Evolutionary conservation across 2,113 vertebrate genomes (phyloP).

Genomic region (Cyphomyrus discorhynchus): DNA sequence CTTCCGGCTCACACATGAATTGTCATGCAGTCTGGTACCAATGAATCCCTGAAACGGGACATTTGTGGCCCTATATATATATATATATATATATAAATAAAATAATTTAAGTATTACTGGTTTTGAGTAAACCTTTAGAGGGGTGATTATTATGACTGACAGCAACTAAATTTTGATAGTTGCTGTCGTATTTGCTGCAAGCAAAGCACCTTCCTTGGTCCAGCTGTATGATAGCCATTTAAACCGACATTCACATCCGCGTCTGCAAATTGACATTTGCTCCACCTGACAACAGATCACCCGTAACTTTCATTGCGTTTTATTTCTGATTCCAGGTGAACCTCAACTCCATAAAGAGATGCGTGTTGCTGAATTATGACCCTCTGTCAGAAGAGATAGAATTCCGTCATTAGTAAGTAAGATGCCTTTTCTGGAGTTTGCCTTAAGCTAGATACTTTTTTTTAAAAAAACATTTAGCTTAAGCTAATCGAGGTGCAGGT

Average conservation of each 20-base stretch:
- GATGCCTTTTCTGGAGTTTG: neutral
- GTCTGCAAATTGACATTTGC: neutral
- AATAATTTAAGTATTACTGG: too few species aligned
- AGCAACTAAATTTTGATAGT: neutral
- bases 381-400: slow-evolving; percentile 65
- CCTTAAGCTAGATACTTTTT: neutral
- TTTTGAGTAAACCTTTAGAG: neutral
- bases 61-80: neutral
- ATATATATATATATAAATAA: too few species aligned
- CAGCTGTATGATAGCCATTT: neutral
- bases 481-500: slow-evolving; percentile 29
- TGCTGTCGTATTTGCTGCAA: neutral
- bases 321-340: slow-evolving; percentile 58
- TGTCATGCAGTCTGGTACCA: neutral
- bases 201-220: neutral
- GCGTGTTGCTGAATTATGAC: slow-evolving; percentile 75
- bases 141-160: neutral
- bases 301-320: neutral
- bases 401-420: slow-evolving; percentile 85
- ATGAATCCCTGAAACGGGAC: neutral
- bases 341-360: slow-evolving; percentile 82
- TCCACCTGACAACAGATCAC: neutral
- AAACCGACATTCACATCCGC: neutral
- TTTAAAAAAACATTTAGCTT: too few species aligned
- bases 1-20: neutral